Evolutionary conservation across 2,888 invertebrate genomes (phyloP), one percentile per base, ranked within the genome.

Genomic region (Acrocyrtus sp.): DNA sequence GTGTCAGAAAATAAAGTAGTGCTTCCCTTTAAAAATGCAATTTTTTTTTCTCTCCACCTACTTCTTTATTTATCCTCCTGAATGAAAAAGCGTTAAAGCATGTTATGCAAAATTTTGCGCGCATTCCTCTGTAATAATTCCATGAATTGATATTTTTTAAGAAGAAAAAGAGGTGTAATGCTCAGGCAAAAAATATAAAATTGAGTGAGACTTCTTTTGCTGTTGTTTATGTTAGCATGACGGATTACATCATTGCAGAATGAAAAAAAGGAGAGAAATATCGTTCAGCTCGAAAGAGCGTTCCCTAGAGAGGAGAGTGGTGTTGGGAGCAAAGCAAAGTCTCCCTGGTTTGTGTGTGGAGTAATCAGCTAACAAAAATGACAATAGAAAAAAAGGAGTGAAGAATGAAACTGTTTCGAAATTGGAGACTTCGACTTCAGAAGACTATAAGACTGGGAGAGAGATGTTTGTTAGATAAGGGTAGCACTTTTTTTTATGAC

Each of bases 191-290:
- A 34, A 34, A n/a, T n/a, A n/a, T n/a, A n/a, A n/a, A n/a, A n/a
- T n/a, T n/a, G n/a, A n/a, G n/a, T n/a, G n/a, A n/a, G n/a, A n/a
- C n/a, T n/a, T 34, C 5, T 34, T 34, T 12, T 34, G 12, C 34
- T 61, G 43, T 56, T 65, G 45, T 69, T 56, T 69, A n/a, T n/a
- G n/a, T n/a, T n/a, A 56, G 61, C 69, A 69, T 69, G 69, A 69
- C 69, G 69, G 69, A 69, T 69, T 69, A 53, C 69, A 69, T 69
- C 54, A 69, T 22, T 5, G 10, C 22, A 6, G 3, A 12, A 6
- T 50, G 3, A 22, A 45, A 17, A 45, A 17, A 39, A 10, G 8
- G 8, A 10, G 41, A 2, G 22, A 34, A 48, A 34, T 22, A 39
- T 22, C 26, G 27, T 58, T 43, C 58, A 27, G 27, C 60, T 60